These are phyloP conservation scores for Austrofundulus limnaeus DNA, from an alignment of 2,113 vertebrate species.

Conservation along the genomic window DNA sequence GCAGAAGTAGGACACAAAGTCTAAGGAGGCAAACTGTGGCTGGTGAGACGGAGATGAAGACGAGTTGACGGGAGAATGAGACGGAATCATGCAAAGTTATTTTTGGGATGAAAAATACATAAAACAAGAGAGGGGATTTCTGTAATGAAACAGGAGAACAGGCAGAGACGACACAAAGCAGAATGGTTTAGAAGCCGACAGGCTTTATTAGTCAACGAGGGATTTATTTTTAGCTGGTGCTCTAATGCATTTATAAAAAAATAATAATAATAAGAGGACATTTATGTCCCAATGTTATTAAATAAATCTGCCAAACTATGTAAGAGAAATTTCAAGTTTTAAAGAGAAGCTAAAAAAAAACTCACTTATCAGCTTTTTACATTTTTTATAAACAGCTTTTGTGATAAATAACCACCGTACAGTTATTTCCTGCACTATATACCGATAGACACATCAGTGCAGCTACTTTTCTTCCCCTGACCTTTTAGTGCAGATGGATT, in stretches of 20 bases:
- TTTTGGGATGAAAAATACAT: constrained; percentile 18
- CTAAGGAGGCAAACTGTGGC: constrained; percentile 21
- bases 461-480: constrained; percentile 33
- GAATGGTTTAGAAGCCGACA: constrained; percentile 9
- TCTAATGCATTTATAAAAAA: constrained; percentile 11
- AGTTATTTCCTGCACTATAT: constrained; percentile 5
- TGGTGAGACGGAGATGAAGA: constrained; percentile 22
- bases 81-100: constrained; percentile 17
- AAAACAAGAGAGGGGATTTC: constrained; percentile 15
- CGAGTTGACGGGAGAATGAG: constrained; percentile 23
- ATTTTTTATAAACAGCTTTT: not conserved
- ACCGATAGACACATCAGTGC: constrained; percentile 26
- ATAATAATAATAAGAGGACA: constrained; percentile 5
- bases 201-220: constrained; percentile 38
- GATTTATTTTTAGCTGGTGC: constrained; percentile 26
- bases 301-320: constrained; percentile 5
- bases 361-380: constrained; percentile 15
- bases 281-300: constrained; percentile 10
- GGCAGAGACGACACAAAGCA: constrained; percentile 9
- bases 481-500: constrained; percentile 45
- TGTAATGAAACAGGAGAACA: not conserved
- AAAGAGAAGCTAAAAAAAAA: not conserved
- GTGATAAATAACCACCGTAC: constrained; percentile 32
- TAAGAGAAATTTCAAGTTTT: not conserved
- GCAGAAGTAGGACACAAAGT: constrained; percentile 62